phyloP scores from a whole-genome alignment of 2,113 vertebrate genomes.

The Periophthalmus modestus region DNA sequence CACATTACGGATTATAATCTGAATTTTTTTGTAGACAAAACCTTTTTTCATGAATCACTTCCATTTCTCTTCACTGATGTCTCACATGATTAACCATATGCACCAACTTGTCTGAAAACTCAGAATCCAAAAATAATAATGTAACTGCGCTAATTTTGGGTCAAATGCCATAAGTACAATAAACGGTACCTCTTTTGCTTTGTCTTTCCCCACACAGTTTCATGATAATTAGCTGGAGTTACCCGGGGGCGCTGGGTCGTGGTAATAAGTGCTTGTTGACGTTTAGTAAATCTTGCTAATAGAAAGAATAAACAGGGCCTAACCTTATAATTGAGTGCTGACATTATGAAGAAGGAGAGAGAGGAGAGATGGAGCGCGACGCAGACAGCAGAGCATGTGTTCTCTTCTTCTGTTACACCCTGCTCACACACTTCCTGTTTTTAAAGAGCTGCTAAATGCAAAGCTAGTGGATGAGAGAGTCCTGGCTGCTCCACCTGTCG shows the following conservation, averaged over 20 bases:
- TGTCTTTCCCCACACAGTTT: constrained; percentile 15
- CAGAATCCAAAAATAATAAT: no score
- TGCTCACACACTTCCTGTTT: constrained; percentile 49
- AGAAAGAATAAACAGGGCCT: constrained; percentile 74
- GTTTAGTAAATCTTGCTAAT: constrained; percentile 70
- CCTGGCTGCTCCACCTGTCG: background rate
- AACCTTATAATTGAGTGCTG: constrained; percentile 80
- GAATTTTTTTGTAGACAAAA: no score
- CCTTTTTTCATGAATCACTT: no score
- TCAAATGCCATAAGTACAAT: background rate
- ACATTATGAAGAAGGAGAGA: constrained; percentile 72
- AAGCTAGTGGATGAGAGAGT: constrained; percentile 5
- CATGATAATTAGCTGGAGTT: constrained; percentile 50
- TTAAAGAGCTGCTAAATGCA: constrained; percentile 16
- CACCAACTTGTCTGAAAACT: no score
- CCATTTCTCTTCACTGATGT: no score
- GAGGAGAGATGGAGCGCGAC: constrained; percentile 30
- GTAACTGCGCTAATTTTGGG: background rate
- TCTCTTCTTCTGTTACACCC: constrained; percentile 54
- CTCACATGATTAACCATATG: no score
- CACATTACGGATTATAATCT: no score
- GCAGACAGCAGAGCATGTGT: constrained; percentile 24
- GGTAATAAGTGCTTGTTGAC: constrained; percentile 72
- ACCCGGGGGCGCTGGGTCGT: constrained; percentile 55
- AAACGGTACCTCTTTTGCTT: background rate